Evolutionary conservation across 1,140 invertebrate genomes (phyloP).

Genomic region (Thereuonema tuberculata): DNA sequence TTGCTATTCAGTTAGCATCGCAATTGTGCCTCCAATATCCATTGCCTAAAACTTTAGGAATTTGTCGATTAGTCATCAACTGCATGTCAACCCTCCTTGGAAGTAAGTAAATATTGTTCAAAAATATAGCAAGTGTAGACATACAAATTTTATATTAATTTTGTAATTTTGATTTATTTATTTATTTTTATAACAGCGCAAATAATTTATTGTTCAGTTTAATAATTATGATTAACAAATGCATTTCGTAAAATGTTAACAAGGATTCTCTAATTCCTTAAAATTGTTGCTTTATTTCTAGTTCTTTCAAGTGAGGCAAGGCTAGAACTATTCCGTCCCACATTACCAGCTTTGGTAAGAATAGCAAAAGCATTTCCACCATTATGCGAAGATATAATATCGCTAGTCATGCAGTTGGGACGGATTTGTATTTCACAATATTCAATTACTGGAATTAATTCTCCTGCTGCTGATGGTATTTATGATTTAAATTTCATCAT

Average conservation of each 20-base stretch:
- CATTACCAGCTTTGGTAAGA: constrained; percentile 65
- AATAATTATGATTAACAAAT: no score
- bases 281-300: no score
- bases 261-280: no score
- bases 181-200: no score
- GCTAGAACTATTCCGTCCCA: constrained; percentile 62
- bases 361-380: constrained; percentile 87
- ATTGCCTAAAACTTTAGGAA: constrained; percentile 77
- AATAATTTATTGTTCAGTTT: no score
- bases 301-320: constrained; percentile 64
- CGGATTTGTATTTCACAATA: constrained; percentile 65
- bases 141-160: no score
- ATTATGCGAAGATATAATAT: constrained; percentile 72
- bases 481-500: no score
- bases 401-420: constrained; percentile 69
- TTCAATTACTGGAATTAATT: not conserved
- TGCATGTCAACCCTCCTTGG: constrained; percentile 72
- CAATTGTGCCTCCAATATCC: constrained; percentile 86
- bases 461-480: not conserved
- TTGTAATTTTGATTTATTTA: no score
- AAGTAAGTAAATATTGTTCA: no score
- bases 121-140: no score
- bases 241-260: no score
- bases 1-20: constrained; percentile 84
- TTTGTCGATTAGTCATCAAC: constrained; percentile 80